phyloP scores from a whole-genome alignment of 2,888 invertebrate species.

The Thelaira solivaga region DNA sequence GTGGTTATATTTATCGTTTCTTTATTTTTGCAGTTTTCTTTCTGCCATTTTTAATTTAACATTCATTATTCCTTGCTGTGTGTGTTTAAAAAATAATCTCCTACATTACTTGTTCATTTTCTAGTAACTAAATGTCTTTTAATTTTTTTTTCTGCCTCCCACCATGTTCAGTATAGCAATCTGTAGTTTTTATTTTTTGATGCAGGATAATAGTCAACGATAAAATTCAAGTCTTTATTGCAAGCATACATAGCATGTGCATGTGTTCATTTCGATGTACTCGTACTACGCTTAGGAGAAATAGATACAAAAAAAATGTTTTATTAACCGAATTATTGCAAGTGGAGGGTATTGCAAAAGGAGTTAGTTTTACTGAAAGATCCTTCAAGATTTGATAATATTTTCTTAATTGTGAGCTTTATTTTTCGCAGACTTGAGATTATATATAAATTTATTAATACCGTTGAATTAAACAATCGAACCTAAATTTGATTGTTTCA shows the following conservation, averaged over 20 bases:
- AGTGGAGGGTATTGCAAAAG: no score
- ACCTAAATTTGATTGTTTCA: no score
- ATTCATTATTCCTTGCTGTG: constrained; percentile 52
- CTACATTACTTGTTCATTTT: constrained; percentile 60
- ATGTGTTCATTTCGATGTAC: background rate
- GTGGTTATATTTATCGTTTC: constrained; percentile 44
- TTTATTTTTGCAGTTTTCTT: constrained; percentile 24
- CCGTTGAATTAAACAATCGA: no score
- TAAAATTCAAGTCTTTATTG: constrained; percentile 31
- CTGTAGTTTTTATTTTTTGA: constrained; percentile 30
- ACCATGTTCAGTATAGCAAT: constrained; percentile 11
- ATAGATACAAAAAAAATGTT: no score
- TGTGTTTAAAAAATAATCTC: constrained; percentile 58
- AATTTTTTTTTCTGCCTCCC: constrained; percentile 40
- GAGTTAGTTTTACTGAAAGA: no score
- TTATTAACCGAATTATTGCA: no score
- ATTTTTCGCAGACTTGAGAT: no score
- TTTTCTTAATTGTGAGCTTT: no score
- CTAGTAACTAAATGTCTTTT: constrained; percentile 60
- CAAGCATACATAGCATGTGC: background rate
- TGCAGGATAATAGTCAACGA: constrained; percentile 28
- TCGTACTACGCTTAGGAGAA: no score
- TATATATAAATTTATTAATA: no score
- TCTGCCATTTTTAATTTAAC: constrained; percentile 36
- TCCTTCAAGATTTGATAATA: no score